These are phyloP conservation scores for Passer montanus DNA, from an alignment of 2,113 vertebrate genomes.

Conservation along the genomic window DNA sequence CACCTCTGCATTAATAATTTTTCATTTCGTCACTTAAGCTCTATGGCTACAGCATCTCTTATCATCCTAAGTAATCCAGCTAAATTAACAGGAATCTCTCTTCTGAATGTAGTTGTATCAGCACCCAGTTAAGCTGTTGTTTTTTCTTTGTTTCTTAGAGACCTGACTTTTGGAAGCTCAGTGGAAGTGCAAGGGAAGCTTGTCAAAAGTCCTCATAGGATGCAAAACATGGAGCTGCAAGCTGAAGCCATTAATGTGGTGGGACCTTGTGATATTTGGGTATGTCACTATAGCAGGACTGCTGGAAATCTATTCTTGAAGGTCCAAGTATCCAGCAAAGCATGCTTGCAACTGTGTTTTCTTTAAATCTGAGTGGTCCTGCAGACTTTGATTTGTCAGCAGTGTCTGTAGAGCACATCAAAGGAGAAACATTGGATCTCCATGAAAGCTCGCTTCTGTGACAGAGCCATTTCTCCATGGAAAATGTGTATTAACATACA, in stretches of 20 bases:
- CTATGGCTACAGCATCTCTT: not conserved
- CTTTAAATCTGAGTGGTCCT: not conserved
- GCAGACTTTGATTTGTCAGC: not conserved
- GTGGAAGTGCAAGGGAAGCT: constrained; percentile 87
- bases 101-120: not conserved
- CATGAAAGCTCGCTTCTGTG: not conserved
- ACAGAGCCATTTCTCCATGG: not conserved
- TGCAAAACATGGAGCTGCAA: constrained; percentile 85
- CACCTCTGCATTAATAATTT: not conserved
- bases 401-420: not conserved
- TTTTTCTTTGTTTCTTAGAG: constrained; percentile 65
- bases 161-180: constrained; percentile 86
- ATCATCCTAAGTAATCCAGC: not conserved
- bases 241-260: constrained; percentile 83
- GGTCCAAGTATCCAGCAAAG: not conserved
- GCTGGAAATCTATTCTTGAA: not conserved
- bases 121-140: not conserved
- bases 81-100: not conserved
- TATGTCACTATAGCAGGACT: constrained; percentile 54
- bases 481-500: not conserved
- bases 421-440: not conserved
- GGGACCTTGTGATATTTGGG: constrained; percentile 85
- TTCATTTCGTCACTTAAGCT: not conserved
- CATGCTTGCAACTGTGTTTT: not conserved
- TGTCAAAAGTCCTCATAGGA: constrained; percentile 82